Percentiles rank a stretch among this genome's conserved stretches.
Evolutionary conservation across 2,797 vertebrate genomes (phyloP).

Genomic region (Characodon lateralis): DNA sequence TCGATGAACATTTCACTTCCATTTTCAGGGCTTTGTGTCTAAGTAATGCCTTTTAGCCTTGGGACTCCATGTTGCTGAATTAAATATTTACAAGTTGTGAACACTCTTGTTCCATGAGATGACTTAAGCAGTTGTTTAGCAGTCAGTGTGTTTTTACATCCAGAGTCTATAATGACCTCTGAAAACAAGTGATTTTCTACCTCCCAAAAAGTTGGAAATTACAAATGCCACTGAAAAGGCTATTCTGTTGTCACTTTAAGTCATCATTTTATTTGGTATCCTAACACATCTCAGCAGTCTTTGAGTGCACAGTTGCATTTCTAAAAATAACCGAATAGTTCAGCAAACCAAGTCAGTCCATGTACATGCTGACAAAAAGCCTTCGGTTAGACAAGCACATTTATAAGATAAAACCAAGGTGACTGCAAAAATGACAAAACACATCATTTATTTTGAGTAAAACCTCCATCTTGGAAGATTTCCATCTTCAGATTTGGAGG

Average conservation of each 20-base stretch:
- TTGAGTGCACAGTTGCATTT: slow-evolving; percentile 8
- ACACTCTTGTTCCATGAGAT: slow-evolving; percentile 16
- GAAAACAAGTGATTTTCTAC: background rate
- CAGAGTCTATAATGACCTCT: background rate
- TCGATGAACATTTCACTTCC: slow-evolving; percentile 60
- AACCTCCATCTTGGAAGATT: background rate
- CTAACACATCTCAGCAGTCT: slow-evolving; percentile 8
- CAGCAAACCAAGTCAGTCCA: slow-evolving; percentile 19
- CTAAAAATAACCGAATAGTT: slow-evolving; percentile 18
- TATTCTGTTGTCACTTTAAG: background rate
- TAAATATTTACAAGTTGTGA: slow-evolving; percentile 43
- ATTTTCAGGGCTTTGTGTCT: slow-evolving; percentile 57
- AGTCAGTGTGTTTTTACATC: slow-evolving; percentile 6
- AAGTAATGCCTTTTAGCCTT: slow-evolving; percentile 45
- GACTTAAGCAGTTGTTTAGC: background rate
- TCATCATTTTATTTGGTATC: background rate
- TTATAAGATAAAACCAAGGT: background rate
- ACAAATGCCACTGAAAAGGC: background rate
- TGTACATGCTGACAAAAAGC: slow-evolving; percentile 3
- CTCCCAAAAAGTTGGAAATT: background rate
- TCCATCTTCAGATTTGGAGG: background rate
- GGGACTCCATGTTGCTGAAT: slow-evolving; percentile 30
- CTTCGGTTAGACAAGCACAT: slow-evolving; percentile 2
- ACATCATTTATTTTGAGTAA: background rate
- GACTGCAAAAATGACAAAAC: background rate